These are phyloP conservation scores for Potorous gilbertii DNA, from an alignment of 2,797 vertebrate species.

Conservation along the genomic window DNA sequence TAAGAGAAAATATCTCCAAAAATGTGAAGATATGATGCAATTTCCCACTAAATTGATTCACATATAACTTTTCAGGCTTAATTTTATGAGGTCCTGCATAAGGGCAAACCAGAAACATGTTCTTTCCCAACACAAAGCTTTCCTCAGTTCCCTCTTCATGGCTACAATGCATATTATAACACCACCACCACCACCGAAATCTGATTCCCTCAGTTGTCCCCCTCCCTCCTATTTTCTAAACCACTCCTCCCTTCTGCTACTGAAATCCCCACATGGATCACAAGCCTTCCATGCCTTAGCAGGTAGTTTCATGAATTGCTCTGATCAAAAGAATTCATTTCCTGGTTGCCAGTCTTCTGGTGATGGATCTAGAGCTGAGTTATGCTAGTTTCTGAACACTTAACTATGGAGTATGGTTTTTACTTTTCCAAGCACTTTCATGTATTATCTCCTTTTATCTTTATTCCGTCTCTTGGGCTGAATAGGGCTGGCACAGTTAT, in stretches of 20 bases:
- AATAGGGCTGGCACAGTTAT: neutral
- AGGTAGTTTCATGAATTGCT: neutral
- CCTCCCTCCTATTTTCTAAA: neutral
- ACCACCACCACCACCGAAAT: neutral
- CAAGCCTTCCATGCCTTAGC: neutral
- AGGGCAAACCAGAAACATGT: neutral
- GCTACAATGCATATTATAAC: neutral
- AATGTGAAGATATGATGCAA: neutral
- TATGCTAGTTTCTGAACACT: neutral
- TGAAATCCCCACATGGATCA: neutral
- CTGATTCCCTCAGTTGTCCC: neutral
- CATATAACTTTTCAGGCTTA: neutral
- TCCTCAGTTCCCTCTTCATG: neutral
- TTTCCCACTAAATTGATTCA: neutral
- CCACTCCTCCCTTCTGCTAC: neutral
- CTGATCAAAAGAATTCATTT: neutral
- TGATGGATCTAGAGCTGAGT: neutral
- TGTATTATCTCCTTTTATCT: neutral
- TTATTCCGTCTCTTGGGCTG: neutral
- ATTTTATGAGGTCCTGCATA: neutral
- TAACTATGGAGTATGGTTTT: neutral
- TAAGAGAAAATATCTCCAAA: neutral
- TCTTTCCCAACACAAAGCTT: neutral
- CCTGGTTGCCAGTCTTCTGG: neutral
- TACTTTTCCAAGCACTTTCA: neutral